Base-by-base conservation (phyloP, 1,140 invertebrate genomes). In the Tetragonula clypearis region DNA sequence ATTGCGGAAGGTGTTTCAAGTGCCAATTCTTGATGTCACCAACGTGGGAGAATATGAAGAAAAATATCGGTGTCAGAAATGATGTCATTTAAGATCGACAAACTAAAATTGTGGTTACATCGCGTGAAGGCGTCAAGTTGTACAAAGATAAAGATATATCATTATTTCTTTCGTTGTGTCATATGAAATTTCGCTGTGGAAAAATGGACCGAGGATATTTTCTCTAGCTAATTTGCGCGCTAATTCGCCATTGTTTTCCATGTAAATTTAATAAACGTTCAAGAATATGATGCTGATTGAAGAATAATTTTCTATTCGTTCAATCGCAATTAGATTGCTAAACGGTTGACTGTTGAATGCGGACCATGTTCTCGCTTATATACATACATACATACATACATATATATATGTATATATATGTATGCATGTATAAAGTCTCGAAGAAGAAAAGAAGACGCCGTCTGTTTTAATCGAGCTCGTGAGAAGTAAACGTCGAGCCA, bases 11-110 rank as follows among this genome's bases (percentile, higher is more conserved):
- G 26, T 86, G 85, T 17, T 92, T 88, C 89, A 94, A 93, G 75
- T 94, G 94, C 90, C 90, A 93, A 82, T 93, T 95, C 41, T 95
- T 95, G 6, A 88, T 96, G 94, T 15, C 95, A 96, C 85, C 90
- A 94, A 82, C 92, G 93, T 9, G 95, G 95, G 95, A 74, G 95
- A 95, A 75, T 95, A 95, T 76, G 94, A 94, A 17, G 90, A 92
- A 80, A 90, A 87, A 35, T 93, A 93, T 71, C 77, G 82, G 49
- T 95, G 95, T 55, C 30, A 74, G 12, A 75, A 65, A 15, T 89
- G 88, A 35, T 35, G 35, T 35, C 49, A 26, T 88, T 76, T 35
- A 71, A 4, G 14, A 86, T 78, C 5, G 58, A 77, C 53, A 86
- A 83, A 68, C 66, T 81, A 6, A 41, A 65, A 15, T 56, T 79